Conservation (phyloP, 2,113 vertebrate species). For the Ahaetulla prasina region DNA sequence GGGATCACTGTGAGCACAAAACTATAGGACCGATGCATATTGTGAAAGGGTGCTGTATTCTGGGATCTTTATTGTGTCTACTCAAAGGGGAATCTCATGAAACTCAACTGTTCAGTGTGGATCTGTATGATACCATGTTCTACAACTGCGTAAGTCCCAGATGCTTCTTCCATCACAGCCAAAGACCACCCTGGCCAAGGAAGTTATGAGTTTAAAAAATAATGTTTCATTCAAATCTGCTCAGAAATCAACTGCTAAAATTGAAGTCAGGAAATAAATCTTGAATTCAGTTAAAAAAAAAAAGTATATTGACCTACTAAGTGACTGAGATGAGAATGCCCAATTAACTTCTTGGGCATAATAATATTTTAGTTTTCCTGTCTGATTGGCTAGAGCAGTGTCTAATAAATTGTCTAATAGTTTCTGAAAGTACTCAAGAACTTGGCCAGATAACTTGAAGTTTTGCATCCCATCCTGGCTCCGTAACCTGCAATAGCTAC, state of each 20-base stretch:
- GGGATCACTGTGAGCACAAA: background rate
- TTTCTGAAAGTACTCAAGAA: background rate
- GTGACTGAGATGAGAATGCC: background rate
- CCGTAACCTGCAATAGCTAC: background rate
- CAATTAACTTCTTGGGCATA: background rate
- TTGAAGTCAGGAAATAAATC: background rate
- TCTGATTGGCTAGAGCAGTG: background rate
- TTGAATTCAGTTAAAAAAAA: background rate
- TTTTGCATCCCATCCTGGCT: background rate
- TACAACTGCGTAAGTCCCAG: background rate
- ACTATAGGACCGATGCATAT: background rate
- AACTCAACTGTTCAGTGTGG: background rate
- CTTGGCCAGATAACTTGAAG: background rate
- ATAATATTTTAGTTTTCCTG: background rate
- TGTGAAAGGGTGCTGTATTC: background rate
- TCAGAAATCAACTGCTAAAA: background rate
- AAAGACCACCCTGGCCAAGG: background rate
- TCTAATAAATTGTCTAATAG: background rate
- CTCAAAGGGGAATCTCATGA: background rate
- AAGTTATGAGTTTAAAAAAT: background rate
- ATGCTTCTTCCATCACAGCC: background rate
- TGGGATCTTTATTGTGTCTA: background rate
- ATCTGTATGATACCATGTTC: background rate
- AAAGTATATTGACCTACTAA: background rate
- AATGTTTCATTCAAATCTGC: background rate